phyloP scores from a whole-genome alignment of 2,797 vertebrate species.

The Microhierax caerulescens region DNA sequence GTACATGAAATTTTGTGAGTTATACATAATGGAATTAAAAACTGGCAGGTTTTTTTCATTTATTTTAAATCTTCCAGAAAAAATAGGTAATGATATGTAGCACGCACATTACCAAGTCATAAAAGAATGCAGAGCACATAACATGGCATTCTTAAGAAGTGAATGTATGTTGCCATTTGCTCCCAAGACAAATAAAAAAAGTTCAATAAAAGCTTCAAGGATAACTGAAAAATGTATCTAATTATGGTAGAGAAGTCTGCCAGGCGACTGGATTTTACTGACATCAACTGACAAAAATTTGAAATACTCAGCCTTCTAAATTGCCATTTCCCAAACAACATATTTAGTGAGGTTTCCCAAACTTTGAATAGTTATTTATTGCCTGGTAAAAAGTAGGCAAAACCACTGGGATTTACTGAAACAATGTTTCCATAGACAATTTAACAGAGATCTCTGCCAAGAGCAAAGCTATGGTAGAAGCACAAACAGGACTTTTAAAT shows the following conservation, averaged over 20 bases:
- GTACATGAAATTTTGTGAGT: not conserved
- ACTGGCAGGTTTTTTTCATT: not conserved
- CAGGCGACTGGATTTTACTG: constrained; percentile 12
- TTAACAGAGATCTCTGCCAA: not conserved
- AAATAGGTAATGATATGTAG: not conserved
- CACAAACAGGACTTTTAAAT: not conserved
- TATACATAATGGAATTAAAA: not conserved
- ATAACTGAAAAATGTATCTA: constrained; percentile 12
- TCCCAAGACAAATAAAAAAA: not conserved
- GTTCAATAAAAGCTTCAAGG: not conserved
- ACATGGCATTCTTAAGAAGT: too few relatives aligned
- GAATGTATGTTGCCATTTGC: not conserved
- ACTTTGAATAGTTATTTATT: not conserved
- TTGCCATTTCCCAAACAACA: not conserved
- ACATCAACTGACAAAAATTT: not conserved
- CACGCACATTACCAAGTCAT: not conserved
- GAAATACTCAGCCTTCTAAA: not conserved
- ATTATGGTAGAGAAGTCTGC: not conserved
- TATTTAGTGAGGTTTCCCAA: not conserved
- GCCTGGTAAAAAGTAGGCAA: not conserved
- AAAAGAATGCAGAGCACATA: constrained; percentile 21
- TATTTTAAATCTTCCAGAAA: not conserved
- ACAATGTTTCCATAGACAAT: not conserved
- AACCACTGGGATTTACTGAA: not conserved
- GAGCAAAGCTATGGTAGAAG: not conserved